A percentile compares a stretch with the other conserved stretches of the same genome.
phyloP scores from a whole-genome alignment of 1,140 invertebrate species.

The Cotesia vestalis region DNA sequence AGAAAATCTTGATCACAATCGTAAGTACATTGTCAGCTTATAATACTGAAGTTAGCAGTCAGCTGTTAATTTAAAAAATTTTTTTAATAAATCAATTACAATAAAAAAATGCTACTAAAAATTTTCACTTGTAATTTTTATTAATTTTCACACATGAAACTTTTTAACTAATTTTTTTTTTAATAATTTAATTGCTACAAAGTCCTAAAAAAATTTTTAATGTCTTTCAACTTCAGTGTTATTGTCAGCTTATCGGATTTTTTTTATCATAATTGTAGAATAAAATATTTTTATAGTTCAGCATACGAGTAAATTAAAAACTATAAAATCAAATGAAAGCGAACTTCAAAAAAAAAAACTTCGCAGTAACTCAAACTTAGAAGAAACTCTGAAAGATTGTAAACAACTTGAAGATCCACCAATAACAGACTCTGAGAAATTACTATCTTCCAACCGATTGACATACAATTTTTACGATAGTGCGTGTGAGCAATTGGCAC shows the following conservation, averaged over 20 bases:
- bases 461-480: constrained; percentile 60
- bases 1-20: constrained; percentile 33
- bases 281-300: neutral
- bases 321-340: constrained; percentile 20
- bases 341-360: constrained; percentile 38
- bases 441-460: constrained; percentile 49
- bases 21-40: constrained; percentile 26
- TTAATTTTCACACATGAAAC: too few species aligned
- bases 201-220: neutral
- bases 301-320: constrained; percentile 15
- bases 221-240: neutral
- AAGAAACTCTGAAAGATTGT: constrained; percentile 53
- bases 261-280: constrained; percentile 18
- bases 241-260: too few species aligned
- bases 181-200: too few species aligned
- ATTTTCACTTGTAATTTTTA: too few species aligned
- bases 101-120: too few species aligned
- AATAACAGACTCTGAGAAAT: constrained; percentile 48
- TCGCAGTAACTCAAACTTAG: constrained; percentile 45
- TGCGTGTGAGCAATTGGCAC: constrained; percentile 67
- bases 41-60: neutral
- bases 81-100: too few species aligned
- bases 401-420: constrained; percentile 58
- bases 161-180: too few species aligned
- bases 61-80: too few species aligned